phyloP scores from a whole-genome alignment of 2,888 invertebrate genomes.

The Sepiola atlantica region DNA sequence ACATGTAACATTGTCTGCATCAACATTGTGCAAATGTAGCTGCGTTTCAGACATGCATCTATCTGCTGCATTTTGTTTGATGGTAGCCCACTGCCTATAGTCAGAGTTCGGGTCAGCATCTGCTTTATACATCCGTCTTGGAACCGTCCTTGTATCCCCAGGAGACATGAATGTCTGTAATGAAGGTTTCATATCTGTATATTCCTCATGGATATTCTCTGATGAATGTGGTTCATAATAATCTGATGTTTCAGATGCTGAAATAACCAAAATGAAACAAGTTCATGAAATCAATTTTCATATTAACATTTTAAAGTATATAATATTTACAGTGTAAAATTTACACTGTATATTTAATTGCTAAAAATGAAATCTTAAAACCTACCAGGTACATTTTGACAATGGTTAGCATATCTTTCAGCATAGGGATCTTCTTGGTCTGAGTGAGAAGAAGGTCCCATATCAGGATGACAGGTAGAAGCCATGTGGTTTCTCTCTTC shows the following conservation, averaged over 20 bases:
- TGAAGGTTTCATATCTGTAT: background rate
- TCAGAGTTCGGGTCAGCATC: background rate
- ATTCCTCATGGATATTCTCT: background rate
- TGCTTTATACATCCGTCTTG: background rate
- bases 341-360: no score
- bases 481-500: background rate
- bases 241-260: background rate
- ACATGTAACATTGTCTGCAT: background rate
- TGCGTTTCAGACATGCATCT: background rate
- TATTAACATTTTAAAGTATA: conserved; percentile 38
- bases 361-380: conserved; percentile 69
- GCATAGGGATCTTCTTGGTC: background rate
- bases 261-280: background rate
- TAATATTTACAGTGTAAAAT: no score
- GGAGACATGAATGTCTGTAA: background rate
- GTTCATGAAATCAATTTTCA: background rate
- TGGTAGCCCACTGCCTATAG: background rate
- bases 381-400: conserved; percentile 79
- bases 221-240: background rate
- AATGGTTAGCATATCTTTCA: background rate
- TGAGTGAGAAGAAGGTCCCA: background rate
- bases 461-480: background rate
- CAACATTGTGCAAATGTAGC: background rate
- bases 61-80: background rate
- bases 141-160: conserved; percentile 7